These are phyloP conservation scores for Otus sunia DNA, from an alignment of 2,113 vertebrate species.

Conservation along the genomic window DNA sequence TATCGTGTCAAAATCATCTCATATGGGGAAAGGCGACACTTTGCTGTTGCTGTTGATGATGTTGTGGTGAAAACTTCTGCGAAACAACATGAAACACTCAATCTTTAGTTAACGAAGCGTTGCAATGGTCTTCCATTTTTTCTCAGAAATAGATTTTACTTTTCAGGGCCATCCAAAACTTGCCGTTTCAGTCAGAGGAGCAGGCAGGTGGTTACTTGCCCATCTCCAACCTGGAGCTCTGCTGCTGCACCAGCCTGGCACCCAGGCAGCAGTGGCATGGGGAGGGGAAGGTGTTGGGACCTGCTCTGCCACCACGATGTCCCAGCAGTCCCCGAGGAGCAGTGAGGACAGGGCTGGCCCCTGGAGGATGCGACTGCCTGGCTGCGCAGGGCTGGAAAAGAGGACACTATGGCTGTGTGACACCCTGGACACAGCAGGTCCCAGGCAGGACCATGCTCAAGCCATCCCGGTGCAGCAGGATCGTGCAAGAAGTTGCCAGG, in stretches of 20 bases:
- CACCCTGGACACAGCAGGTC: background rate
- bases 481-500: background rate
- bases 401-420: fast-evolving
- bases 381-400: background rate
- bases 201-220: background rate
- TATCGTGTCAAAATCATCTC: fast-evolving
- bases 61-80: background rate
- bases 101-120: background rate
- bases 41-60: background rate
- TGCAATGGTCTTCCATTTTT: background rate
- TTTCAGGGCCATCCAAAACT: background rate
- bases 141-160: background rate
- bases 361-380: background rate
- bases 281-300: background rate
- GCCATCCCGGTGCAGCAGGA: background rate
- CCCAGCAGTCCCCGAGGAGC: fast-evolving
- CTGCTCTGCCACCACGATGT: background rate
- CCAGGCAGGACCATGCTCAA: fast-evolving
- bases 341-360: background rate
- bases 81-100: background rate
- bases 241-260: background rate
- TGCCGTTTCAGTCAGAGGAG: fast-evolving
- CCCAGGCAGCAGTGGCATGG: fast-evolving
- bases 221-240: background rate
- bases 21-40: fast-evolving